Percentiles rank a stretch among this genome's conserved stretches.
Evolutionary conservation across 2,797 vertebrate species (phyloP).

Genomic region (Phrynocephalus guinanensis): DNA sequence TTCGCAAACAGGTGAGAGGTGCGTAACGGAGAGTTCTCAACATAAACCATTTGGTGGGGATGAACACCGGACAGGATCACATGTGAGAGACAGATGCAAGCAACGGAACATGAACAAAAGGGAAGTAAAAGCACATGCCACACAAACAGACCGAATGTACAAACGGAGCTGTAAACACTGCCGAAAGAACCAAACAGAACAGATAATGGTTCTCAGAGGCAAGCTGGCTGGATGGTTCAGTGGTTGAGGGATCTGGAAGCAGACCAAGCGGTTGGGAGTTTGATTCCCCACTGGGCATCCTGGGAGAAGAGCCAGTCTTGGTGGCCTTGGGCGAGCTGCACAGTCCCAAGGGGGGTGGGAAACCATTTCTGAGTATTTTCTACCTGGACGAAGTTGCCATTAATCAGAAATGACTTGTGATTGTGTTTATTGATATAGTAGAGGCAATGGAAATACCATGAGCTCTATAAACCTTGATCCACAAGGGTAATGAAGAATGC

Average conservation of each 20-base stretch:
- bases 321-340: too few species aligned
- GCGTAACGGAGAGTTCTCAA: neutral
- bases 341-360: too few species aligned
- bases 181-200: neutral
- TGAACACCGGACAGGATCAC: neutral
- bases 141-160: neutral
- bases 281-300: too few species aligned
- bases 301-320: too few species aligned
- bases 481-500: neutral
- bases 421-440: too few species aligned
- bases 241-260: too few species aligned
- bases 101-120: neutral
- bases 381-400: too few species aligned
- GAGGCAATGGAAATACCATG: neutral
- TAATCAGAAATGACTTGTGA: too few species aligned
- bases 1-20: neutral
- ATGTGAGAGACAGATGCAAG: neutral
- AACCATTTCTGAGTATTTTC: too few species aligned
- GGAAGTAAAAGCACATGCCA: neutral
- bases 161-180: neutral
- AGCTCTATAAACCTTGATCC: neutral
- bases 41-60: neutral
- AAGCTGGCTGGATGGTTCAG: too few species aligned
- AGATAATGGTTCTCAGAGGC: neutral
- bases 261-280: too few species aligned